phyloP scores from a whole-genome alignment of 2,797 vertebrate genomes.

The Periophthalmus magnuspinnatus region DNA sequence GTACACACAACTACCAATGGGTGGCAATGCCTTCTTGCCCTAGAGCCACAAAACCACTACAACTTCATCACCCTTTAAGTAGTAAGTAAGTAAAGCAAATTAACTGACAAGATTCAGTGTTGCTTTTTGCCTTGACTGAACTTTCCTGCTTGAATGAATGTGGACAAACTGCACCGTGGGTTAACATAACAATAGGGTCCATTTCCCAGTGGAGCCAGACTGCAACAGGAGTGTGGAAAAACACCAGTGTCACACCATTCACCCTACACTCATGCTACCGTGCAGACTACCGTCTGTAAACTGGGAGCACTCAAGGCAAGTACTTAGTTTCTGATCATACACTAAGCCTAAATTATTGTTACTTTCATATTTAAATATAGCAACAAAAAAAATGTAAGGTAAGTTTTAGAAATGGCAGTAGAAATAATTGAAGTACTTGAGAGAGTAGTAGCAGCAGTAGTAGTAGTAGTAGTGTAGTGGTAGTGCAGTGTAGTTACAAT shows the following conservation, averaged over 20 bases:
- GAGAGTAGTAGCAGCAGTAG: neutral
- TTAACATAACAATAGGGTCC: constrained; percentile 1
- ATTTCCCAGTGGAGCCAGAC: constrained; percentile 9
- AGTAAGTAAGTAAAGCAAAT: neutral
- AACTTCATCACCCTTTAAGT: neutral
- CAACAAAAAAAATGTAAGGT: too few relatives aligned
- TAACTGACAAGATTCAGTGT: neutral
- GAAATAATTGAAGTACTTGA: neutral
- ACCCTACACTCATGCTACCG: neutral
- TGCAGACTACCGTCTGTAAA: neutral
- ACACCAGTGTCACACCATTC: neutral
- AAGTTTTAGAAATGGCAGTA: neutral
- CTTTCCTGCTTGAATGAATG: neutral
- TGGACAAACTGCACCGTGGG: neutral
- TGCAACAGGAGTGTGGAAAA: constrained; percentile 4
- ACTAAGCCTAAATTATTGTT: neutral
- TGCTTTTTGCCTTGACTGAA: neutral
- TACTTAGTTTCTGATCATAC: neutral
- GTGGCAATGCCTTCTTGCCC: neutral
- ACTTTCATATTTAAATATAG: too few relatives aligned
- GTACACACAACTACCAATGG: too few relatives aligned
- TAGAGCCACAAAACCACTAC: neutral
- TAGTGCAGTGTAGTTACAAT: too few relatives aligned
- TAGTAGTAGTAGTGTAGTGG: neutral
- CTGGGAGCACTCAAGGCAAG: neutral